Evolutionary conservation across 2,888 invertebrate species (phyloP).

Genomic region (Drosophila anomalata): DNA sequence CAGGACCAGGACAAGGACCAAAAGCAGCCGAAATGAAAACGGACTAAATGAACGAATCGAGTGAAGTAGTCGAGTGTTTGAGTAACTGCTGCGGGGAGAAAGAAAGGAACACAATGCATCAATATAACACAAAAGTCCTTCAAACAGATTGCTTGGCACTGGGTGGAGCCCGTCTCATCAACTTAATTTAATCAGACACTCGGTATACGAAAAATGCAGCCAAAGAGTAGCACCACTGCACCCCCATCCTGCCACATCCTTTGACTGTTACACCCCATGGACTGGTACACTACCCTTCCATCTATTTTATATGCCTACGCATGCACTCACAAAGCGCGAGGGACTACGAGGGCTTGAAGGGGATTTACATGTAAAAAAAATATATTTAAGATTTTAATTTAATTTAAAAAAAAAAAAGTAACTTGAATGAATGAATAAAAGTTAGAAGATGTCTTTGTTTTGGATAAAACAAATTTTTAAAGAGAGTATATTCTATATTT

Average conservation of each 20-base stretch:
- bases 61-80: constrained; percentile 70
- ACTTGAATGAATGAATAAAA: too few relatives aligned
- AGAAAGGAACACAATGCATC: constrained; percentile 67
- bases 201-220: constrained; percentile 75
- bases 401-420: neutral
- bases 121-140: constrained; percentile 76
- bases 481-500: neutral
- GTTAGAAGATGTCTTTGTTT: too few relatives aligned
- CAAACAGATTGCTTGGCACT: constrained; percentile 40
- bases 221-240: constrained; percentile 45
- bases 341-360: neutral
- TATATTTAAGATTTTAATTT: neutral
- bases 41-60: constrained; percentile 70
- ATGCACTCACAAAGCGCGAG: constrained; percentile 40
- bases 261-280: neutral
- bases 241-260: constrained; percentile 2
- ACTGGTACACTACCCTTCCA: constrained; percentile 10
- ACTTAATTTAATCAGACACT: constrained; percentile 81
- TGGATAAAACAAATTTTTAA: too few relatives aligned
- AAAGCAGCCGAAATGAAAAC: constrained; percentile 63
- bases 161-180: constrained; percentile 63
- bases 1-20: constrained; percentile 15
- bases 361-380: constrained; percentile 6
- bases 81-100: constrained; percentile 54
- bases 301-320: constrained; percentile 60